Evolutionary conservation across 1,140 invertebrate genomes (phyloP), one percentile per base, ranked within the genome.

Genomic region (Venturia canescens): DNA sequence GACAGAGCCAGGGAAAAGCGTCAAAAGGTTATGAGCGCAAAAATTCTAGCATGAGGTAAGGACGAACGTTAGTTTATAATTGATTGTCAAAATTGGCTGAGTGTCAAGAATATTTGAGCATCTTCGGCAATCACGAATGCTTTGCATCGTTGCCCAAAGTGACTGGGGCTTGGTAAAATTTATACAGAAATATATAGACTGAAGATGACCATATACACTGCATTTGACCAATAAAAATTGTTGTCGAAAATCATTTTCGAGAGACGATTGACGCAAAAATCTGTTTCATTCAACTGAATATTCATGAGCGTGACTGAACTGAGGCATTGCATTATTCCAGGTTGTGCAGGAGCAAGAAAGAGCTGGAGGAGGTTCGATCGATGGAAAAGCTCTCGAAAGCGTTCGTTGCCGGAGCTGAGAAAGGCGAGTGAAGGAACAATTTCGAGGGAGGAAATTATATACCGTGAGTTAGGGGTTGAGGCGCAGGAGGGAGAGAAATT

Each of bases 31-130:
- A 82, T 78, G 18, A 26, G 31, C 23, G 2, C 4, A 31, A 66
- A 79, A 66, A 67, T 86, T 85, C 85, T 86, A 87, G 85, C 84
- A 84, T 80, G 23, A 85, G 84, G 86, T 87, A 81, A 38, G 79
- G 13, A 80, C 84, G 83, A 71, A 5, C 57, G 26, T 26, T 9
- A 3, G 7, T 44, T 44, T 9, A 44, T 44, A 44, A 44, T 44
- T 13, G 13, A 44, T 9, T n/a, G n/a, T n/a, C n/a, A n/a, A n/a
- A n/a, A n/a, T n/a, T n/a, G n/a, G n/a, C n/a, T n/a, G n/a, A n/a
- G n/a, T n/a, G n/a, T n/a, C n/a, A n/a, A n/a, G n/a, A n/a, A n/a
- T n/a, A n/a, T n/a, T n/a, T n/a, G n/a, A n/a, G n/a, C n/a, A n/a
- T n/a, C n/a, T n/a, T n/a, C n/a, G n/a, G n/a, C n/a, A n/a, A n/a